These are phyloP conservation scores for Syndactyla subalaris DNA, from an alignment of 2,797 vertebrate species.

Conservation along the genomic window DNA sequence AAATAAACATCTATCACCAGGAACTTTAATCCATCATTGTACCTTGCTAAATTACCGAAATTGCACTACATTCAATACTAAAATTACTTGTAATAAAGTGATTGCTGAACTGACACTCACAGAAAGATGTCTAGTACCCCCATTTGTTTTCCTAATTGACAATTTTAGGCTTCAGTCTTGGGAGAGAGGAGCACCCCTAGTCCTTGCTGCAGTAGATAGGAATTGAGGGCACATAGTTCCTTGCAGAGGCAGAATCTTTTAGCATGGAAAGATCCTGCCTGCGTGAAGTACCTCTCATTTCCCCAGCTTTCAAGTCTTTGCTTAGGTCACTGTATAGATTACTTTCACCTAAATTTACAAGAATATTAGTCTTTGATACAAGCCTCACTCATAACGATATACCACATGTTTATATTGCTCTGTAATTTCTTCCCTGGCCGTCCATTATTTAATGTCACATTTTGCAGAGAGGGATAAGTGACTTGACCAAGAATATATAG, in stretches of 20 bases:
- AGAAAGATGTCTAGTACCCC: conserved; percentile 31
- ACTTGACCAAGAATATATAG: background rate
- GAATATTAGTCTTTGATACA: background rate
- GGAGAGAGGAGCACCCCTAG: background rate
- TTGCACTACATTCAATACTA: conserved; percentile 46
- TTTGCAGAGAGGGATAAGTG: background rate
- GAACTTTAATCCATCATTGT: conserved; percentile 64
- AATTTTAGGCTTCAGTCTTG: background rate
- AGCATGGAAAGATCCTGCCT: background rate
- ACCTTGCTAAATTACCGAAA: conserved; percentile 58
- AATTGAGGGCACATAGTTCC: background rate
- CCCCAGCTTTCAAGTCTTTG: background rate
- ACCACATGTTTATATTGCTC: background rate
- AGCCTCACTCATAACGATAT: background rate
- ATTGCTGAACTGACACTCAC: conserved; percentile 37
- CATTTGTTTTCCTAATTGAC: conserved; percentile 49
- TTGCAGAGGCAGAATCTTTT: background rate
- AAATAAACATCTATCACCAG: conserved; percentile 35
- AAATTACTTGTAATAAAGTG: conserved; percentile 59
- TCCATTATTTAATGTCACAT: background rate
- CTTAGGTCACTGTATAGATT: background rate
- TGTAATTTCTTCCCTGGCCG: background rate
- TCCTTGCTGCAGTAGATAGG: background rate
- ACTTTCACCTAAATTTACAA: background rate
- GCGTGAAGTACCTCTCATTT: background rate